Conservation (phyloP, 2,113 vertebrate genomes). For the Charadrius vociferus region DNA sequence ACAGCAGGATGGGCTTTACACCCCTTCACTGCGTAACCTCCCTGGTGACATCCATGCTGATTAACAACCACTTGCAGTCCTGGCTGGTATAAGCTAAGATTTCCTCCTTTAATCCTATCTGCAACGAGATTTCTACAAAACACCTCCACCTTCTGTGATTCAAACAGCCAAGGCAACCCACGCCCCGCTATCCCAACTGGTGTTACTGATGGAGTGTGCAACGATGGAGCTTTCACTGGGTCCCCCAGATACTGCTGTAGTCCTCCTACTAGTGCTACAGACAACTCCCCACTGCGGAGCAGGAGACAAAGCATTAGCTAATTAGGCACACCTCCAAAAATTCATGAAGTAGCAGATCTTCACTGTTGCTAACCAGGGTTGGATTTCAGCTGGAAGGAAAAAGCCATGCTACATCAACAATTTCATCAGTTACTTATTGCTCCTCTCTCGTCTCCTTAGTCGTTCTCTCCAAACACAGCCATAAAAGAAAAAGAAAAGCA, state of each 20-base stretch:
- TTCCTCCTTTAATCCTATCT: background rate
- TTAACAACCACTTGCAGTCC: background rate
- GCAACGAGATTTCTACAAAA: background rate
- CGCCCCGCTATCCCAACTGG: background rate
- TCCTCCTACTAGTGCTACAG: background rate
- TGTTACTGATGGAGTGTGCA: background rate
- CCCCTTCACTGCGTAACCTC: background rate
- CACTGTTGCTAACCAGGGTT: background rate
- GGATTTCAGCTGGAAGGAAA: slow-evolving; percentile 15
- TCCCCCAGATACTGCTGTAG: background rate
- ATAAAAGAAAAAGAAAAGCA: background rate
- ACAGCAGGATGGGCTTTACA: background rate
- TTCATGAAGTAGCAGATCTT: background rate
- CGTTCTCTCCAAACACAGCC: background rate
- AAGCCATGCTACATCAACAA: background rate
- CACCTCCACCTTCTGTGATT: background rate
- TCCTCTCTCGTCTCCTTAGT: background rate
- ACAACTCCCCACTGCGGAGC: background rate
- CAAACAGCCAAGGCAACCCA: background rate
- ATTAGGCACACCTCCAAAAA: slow-evolving; percentile 3
- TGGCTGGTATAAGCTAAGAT: background rate
- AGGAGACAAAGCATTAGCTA: background rate
- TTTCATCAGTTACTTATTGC: background rate
- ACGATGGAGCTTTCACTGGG: background rate
- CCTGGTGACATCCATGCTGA: background rate